Evolutionary conservation across 1,140 invertebrate species (phyloP).

Genomic region (Drosophila sp.): DNA sequence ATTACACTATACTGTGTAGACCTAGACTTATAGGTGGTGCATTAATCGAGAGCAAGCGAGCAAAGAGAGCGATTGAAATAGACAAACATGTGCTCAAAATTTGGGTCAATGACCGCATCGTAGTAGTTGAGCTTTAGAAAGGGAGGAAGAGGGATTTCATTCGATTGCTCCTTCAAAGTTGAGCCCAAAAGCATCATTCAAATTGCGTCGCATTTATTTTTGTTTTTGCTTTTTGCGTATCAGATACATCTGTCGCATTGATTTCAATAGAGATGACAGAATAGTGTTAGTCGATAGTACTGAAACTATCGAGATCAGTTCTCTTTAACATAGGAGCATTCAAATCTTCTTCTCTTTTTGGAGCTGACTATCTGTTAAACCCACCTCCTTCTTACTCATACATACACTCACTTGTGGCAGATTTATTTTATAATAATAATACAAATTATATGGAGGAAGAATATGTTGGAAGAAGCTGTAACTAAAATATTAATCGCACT

Average conservation of each 20-base stretch:
- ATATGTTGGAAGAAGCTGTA: constrained; percentile 61
- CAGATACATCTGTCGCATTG: constrained; percentile 14
- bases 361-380: no score
- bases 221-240: constrained; percentile 46
- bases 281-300: constrained; percentile 2
- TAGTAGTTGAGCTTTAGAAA: constrained; percentile 52
- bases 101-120: constrained; percentile 80
- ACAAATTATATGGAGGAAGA: constrained; percentile 43
- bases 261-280: constrained; percentile 11
- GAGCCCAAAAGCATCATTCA: constrained; percentile 33
- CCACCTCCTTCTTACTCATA: not conserved
- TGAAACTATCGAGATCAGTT: not conserved
- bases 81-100: constrained; percentile 61
- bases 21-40: constrained; percentile 18
- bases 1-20: constrained; percentile 3
- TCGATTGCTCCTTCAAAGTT: constrained; percentile 24
- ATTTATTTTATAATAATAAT: constrained; percentile 29
- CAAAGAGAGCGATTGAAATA: constrained; percentile 34
- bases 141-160: not conserved
- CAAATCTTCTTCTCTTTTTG: no score
- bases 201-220: constrained; percentile 62
- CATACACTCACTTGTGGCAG: constrained; percentile 36
- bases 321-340: not conserved
- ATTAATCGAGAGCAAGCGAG: constrained; percentile 27
- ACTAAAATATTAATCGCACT: constrained; percentile 83